phyloP scores from a whole-genome alignment of 1,140 invertebrate genomes.

The Colletes gigas region DNA sequence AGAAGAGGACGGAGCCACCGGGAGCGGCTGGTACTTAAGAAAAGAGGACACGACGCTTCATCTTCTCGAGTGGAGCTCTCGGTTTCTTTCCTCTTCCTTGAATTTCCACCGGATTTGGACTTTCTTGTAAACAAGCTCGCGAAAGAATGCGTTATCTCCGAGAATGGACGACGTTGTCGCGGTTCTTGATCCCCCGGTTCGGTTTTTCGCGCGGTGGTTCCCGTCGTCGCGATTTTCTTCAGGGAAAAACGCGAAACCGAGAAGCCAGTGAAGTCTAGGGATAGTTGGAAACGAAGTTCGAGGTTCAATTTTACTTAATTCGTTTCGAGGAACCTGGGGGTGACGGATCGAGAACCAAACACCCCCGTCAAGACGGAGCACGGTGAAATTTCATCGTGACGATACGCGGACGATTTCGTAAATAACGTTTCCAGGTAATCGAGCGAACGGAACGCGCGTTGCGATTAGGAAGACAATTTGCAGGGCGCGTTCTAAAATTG shows the following conservation, averaged over 20 bases:
- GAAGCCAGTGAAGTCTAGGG: not conserved
- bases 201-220: slow-evolving; percentile 4
- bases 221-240: not conserved
- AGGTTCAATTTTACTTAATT: no score
- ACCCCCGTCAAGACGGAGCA: not conserved
- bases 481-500: slow-evolving; percentile 53
- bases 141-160: slow-evolving; percentile 66
- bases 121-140: slow-evolving; percentile 76
- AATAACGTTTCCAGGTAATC: slow-evolving; percentile 62
- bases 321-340: no score
- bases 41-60: slow-evolving; percentile 71
- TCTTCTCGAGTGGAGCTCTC: slow-evolving; percentile 74
- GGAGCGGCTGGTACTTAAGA: slow-evolving; percentile 47
- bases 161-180: slow-evolving; percentile 72
- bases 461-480: slow-evolving; percentile 63
- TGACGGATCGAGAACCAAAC: not conserved
- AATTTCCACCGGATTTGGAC: slow-evolving; percentile 58
- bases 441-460: slow-evolving; percentile 47
- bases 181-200: slow-evolving; percentile 28
- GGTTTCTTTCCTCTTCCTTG: slow-evolving; percentile 74
- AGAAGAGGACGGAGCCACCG: slow-evolving; percentile 20
- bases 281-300: no score
- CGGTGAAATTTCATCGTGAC: slow-evolving; percentile 25
- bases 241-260: not conserved
- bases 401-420: slow-evolving; percentile 51